Evolutionary conservation across 1,140 invertebrate species (phyloP).

Genomic region (Heliconius hewitsoni): DNA sequence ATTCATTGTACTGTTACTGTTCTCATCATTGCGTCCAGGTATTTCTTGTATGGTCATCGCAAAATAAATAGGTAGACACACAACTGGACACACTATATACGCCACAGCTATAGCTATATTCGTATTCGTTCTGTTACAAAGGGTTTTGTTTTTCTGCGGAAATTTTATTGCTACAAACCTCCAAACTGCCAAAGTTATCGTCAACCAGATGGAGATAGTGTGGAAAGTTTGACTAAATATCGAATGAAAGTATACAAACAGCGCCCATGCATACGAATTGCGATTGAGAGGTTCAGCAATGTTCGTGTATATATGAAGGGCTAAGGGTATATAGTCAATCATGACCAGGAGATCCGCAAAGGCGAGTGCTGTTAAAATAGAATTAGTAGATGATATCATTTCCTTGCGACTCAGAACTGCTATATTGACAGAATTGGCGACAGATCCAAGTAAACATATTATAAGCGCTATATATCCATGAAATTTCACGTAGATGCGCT

Average conservation of each 20-base stretch:
- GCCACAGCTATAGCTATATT: slow-evolving; percentile 89
- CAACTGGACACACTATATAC: slow-evolving; percentile 90
- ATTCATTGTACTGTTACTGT: slow-evolving; percentile 46
- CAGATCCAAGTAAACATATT: slow-evolving; percentile 94
- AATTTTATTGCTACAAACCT: slow-evolving; percentile 93
- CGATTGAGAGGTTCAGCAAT: slow-evolving; percentile 76
- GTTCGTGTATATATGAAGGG: slow-evolving; percentile 88
- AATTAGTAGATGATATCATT: slow-evolving; percentile 93
- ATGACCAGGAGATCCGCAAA: slow-evolving; percentile 95
- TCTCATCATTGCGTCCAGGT: slow-evolving; percentile 31
- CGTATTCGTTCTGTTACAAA: slow-evolving; percentile 89
- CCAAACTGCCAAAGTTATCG: slow-evolving; percentile 95
- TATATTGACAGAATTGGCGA: slow-evolving; percentile 96
- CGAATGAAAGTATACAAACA: slow-evolving; percentile 91
- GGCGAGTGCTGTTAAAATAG: slow-evolving; percentile 92
- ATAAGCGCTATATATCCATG: slow-evolving; percentile 79
- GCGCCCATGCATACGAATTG: slow-evolving; percentile 89
- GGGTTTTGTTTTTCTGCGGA: slow-evolving; percentile 88
- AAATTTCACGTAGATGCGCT: slow-evolving; percentile 63
- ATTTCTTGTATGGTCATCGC: slow-evolving; percentile 79
- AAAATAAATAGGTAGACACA: slow-evolving; percentile 93
- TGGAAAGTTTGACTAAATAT: slow-evolving; percentile 93
- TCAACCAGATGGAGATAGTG: slow-evolving; percentile 96
- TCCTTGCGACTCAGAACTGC: slow-evolving; percentile 94
- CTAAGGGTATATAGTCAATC: slow-evolving; percentile 95